Evolutionary conservation across 2,888 invertebrate species (phyloP).

Genomic region (Yponomeuta sedellus): DNA sequence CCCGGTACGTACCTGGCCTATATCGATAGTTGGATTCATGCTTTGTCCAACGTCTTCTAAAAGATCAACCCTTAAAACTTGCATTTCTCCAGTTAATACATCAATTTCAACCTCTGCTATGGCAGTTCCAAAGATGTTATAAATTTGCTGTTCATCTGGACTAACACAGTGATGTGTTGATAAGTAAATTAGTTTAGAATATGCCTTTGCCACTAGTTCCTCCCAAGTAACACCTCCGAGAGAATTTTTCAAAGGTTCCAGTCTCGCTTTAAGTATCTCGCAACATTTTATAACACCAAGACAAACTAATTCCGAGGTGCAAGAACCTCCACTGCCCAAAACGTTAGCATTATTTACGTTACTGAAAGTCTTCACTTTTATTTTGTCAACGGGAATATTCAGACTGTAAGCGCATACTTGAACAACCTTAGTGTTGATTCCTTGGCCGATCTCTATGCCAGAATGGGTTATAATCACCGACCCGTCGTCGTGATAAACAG

Average conservation of each 20-base stretch:
- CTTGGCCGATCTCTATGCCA: slow-evolving; percentile 84
- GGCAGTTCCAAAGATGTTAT: slow-evolving; percentile 69
- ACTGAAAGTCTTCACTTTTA: slow-evolving; percentile 80
- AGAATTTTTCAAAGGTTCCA: slow-evolving; percentile 57
- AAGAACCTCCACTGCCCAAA: slow-evolving; percentile 79
- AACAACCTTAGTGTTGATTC: slow-evolving; percentile 81
- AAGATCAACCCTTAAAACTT: slow-evolving; percentile 71
- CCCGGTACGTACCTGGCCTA: slow-evolving; percentile 73
- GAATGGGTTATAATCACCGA: slow-evolving; percentile 79
- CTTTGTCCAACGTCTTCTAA: slow-evolving; percentile 76
- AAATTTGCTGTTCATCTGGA: slow-evolving; percentile 35
- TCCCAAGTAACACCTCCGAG: slow-evolving; percentile 70
- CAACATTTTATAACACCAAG: slow-evolving; percentile 69
- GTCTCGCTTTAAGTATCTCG: slow-evolving; percentile 50
- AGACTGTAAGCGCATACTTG: slow-evolving; percentile 81
- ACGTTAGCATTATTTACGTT: slow-evolving; percentile 79
- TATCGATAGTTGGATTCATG: slow-evolving; percentile 73
- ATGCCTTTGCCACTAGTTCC: slow-evolving; percentile 65
- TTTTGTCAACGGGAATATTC: slow-evolving; percentile 77
- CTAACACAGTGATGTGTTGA: slow-evolving; percentile 34
- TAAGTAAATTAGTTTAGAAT: slow-evolving; percentile 48
- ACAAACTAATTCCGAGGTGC: slow-evolving; percentile 78
- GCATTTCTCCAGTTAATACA: slow-evolving; percentile 77
- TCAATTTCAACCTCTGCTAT: slow-evolving; percentile 80
- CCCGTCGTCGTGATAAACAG: slow-evolving; percentile 79